Conservation (phyloP, 2,888 invertebrate species). For the Agriopis marginaria region DNA sequence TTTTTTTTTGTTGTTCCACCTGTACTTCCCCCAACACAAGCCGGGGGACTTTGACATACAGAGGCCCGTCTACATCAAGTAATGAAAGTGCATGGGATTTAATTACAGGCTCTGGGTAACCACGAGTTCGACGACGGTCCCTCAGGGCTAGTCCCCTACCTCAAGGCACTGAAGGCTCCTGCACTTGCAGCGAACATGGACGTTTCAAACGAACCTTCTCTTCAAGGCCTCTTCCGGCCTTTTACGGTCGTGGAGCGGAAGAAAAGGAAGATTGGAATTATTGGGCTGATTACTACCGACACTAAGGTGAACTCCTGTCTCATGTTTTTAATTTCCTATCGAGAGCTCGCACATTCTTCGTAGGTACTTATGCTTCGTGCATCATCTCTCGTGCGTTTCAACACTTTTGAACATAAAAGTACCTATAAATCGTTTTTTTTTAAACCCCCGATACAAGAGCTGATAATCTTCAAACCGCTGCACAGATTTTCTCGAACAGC, state of each 20-base stretch:
- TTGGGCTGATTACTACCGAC: constrained; percentile 91
- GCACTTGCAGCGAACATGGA: constrained; percentile 92
- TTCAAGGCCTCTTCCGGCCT: constrained; percentile 87
- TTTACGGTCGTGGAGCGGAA: constrained; percentile 88
- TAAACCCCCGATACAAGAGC: too few relatives aligned
- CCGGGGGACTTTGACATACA: too few relatives aligned
- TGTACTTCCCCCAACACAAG: too few relatives aligned
- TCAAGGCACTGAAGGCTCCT: constrained; percentile 88
- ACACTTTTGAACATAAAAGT: too few relatives aligned
- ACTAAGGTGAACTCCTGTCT: constrained; percentile 81
- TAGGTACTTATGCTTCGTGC: too few relatives aligned
- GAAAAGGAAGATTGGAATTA: constrained; percentile 91
- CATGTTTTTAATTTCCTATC: too few relatives aligned
- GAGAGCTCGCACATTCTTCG: too few relatives aligned
- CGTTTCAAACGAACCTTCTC: constrained; percentile 87
- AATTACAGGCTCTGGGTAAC: constrained; percentile 91
- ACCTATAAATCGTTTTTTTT: too few relatives aligned
- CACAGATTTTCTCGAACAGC: too few relatives aligned
- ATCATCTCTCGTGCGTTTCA: too few relatives aligned
- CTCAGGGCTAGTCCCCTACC: constrained; percentile 89
- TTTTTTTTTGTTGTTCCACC: too few relatives aligned
- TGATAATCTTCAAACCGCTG: too few relatives aligned
- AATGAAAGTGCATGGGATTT: background rate
- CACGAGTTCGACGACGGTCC: constrained; percentile 95
- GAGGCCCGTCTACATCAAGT: background rate